These are phyloP conservation scores for Rallus limicola DNA, from an alignment of 2,113 vertebrate genomes.

Conservation along the genomic window DNA sequence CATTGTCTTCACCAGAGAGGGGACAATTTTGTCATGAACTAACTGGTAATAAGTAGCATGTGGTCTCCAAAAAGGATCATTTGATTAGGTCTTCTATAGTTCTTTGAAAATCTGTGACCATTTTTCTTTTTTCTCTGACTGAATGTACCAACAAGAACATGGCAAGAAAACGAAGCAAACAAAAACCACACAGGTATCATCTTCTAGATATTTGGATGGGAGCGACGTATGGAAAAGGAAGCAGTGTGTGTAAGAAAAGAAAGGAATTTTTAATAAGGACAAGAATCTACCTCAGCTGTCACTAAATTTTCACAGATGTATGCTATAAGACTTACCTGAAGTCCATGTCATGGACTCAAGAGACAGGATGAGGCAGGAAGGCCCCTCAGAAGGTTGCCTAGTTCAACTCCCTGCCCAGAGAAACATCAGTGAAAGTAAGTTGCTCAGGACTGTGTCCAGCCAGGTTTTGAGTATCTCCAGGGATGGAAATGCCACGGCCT, in stretches of 20 bases:
- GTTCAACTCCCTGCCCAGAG: fast-evolving
- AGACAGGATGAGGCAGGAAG: not conserved
- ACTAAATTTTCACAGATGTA: not conserved
- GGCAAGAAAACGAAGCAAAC: not conserved
- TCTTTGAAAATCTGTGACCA: not conserved
- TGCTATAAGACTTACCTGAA: not conserved
- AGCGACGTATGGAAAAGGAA: not conserved
- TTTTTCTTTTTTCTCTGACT: not conserved
- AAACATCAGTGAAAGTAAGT: not conserved
- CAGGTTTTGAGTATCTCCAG: not conserved
- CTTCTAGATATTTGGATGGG: not conserved
- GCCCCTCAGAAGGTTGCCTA: not conserved
- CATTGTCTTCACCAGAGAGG: fast-evolving
- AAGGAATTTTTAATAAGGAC: not conserved
- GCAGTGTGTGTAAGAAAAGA: not conserved
- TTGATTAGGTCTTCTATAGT: not conserved
- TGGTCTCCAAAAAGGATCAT: not conserved
- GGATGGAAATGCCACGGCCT: not conserved
- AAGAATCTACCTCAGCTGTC: not conserved
- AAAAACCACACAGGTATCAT: not conserved
- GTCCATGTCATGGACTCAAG: not conserved
- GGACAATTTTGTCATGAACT: not conserved
- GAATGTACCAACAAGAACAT: not conserved
- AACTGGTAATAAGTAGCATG: not conserved
- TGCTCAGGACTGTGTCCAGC: not conserved